Conservation (phyloP, 2,113 vertebrate species). For the Sorex fumeus region DNA sequence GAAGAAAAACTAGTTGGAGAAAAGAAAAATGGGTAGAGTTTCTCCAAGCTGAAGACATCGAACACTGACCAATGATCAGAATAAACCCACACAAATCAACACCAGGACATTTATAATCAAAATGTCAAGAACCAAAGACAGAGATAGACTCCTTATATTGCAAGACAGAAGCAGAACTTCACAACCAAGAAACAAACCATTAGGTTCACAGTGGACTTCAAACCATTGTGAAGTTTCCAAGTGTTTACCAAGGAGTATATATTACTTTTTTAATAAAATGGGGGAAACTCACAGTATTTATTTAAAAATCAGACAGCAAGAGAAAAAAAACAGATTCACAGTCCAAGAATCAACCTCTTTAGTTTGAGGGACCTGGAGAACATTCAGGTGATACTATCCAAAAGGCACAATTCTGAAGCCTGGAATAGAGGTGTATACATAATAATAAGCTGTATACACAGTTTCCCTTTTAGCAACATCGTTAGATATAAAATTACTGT, state of each 20-base stretch:
- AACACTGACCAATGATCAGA: no score
- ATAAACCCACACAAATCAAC: no score
- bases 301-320: slow-evolving; percentile 53
- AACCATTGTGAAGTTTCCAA: not conserved
- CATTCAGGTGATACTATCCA: not conserved
- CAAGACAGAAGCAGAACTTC: no score
- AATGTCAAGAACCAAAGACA: no score
- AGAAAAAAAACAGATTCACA: not conserved
- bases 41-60: no score
- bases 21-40: no score
- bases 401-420: not conserved
- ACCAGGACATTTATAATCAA: no score
- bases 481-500: slow-evolving; percentile 28
- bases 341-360: slow-evolving; percentile 24
- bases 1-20: no score
- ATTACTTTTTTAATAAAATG: not conserved
- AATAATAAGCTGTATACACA: not conserved
- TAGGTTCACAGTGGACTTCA: no score
- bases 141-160: no score
- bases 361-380: not conserved
- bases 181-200: no score
- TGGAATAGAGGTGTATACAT: not conserved
- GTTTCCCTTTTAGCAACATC: not conserved
- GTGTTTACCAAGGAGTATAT: not conserved
- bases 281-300: slow-evolving; percentile 6